Base-by-base conservation (phyloP, 2,113 vertebrate genomes). In the Helogale parvula region DNA sequence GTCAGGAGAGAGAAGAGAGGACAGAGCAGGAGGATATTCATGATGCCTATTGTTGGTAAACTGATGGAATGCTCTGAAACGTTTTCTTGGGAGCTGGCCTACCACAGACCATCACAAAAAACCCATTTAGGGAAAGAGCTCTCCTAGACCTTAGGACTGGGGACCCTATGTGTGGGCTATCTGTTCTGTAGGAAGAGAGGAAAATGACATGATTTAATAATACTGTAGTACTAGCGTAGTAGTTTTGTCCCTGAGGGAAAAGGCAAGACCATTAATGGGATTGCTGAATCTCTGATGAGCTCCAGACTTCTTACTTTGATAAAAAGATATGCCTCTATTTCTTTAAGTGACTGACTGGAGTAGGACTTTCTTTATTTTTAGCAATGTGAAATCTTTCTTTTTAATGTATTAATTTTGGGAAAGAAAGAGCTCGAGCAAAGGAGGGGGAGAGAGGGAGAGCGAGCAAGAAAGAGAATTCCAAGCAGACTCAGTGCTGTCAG, bases 241-340 rank as follows among this genome's bases (percentile, higher is more conserved):
- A 41, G 11, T 71, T 89, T 69, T 47, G 65, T 35, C n/a, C 38
- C 11, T n/a, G 68, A 57, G 27, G 10, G 33, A 71, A 88, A 86
- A 38, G n/a, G 17, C 23, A 3, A 54, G 45, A 54, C 38, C 2
- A 11, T 52, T 69, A 88, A 1, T 23, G 21, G 21, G 63, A 15
- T 29, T 77, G 5, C 10, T 47, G 52, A 87, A 52, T 16, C 52
- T 71, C 68, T 38, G 33, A 52, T 85, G 35, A 41, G 19, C 35
- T 90, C 50, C 52, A 9, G 23, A 82, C 31, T 85, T 82, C 85
- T 82, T 65, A 94, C 60, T 77, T 77, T 50, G 74, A 69, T 92
- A 41, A 69, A 86, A 86, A 86, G 10, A 52, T 69, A 71, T 2
- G 31, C 5, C 33, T 77, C 21, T 57, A 14, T 92, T 83, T 93